A percentile compares a stretch with the other conserved stretches of the same genome.
Evolutionary conservation across 2,797 vertebrate genomes (phyloP).

Genomic region (Gymnoscopelus braueri): DNA sequence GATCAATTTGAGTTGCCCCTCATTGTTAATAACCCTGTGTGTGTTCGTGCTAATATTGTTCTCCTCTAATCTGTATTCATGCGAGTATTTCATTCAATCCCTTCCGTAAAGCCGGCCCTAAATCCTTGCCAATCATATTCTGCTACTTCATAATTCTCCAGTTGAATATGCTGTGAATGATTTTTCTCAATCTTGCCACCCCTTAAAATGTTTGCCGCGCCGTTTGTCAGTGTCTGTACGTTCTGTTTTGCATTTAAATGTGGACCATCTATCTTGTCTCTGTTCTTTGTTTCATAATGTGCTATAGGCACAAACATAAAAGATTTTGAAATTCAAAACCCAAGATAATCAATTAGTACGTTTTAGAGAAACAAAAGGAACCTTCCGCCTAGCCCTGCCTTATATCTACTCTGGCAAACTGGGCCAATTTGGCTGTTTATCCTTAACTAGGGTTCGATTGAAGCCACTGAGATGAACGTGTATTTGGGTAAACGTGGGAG

Average conservation of each 20-base stretch:
- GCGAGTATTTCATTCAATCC: constrained; percentile 77
- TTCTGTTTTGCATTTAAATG: constrained; percentile 52
- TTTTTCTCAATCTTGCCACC: constrained; percentile 42
- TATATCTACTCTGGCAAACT: constrained; percentile 33
- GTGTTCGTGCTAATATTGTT: constrained; percentile 81
- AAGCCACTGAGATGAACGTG: constrained; percentile 64
- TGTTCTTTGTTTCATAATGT: constrained; percentile 16
- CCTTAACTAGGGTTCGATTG: constrained; percentile 61
- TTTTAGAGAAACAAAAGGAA: constrained; percentile 15
- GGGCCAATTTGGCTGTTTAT: constrained; percentile 61
- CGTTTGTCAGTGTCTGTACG: constrained; percentile 33
- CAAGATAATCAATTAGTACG: constrained; percentile 60
- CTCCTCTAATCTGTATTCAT: constrained; percentile 81
- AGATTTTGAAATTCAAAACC: constrained; percentile 35
- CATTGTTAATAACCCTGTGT: constrained; percentile 79
- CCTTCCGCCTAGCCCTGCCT: constrained; percentile 12
- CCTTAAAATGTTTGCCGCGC: constrained; percentile 44
- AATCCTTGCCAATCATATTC: constrained; percentile 82
- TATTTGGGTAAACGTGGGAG: constrained; percentile 70
- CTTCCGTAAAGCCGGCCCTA: constrained; percentile 72
- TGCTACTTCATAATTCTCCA: constrained; percentile 75
- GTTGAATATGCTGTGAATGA: constrained; percentile 72
- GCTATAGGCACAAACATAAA: constrained; percentile 20
- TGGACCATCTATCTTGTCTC: constrained; percentile 6
- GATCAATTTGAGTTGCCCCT: constrained; percentile 77